Conservation (phyloP, 2,888 invertebrate genomes). For the Salticus scenicus region DNA sequence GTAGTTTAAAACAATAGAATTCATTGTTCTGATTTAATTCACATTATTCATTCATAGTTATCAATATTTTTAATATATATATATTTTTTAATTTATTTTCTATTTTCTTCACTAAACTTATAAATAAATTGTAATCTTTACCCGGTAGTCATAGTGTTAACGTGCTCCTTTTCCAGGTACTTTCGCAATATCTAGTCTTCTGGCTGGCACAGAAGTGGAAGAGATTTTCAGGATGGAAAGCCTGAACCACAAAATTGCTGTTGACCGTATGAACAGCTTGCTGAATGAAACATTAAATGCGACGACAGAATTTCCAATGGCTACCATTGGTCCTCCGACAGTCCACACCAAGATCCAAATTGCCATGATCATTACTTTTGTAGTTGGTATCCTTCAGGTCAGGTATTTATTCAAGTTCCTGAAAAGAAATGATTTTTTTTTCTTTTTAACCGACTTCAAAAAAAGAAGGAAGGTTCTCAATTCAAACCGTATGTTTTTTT, state of each 20-base stretch:
- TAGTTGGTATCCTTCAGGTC: constrained; percentile 63
- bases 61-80: too few species aligned
- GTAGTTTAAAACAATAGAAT: too few species aligned
- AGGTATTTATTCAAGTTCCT: constrained; percentile 29
- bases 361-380: constrained; percentile 63
- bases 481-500: too few species aligned
- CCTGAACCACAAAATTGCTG: constrained; percentile 27
- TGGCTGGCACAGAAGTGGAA: constrained; percentile 54
- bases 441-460: too few species aligned
- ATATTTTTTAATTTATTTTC: too few species aligned
- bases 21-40: too few species aligned
- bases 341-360: constrained; percentile 47
- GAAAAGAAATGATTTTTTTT: too few species aligned
- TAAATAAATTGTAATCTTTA: too few species aligned
- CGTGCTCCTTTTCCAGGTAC: constrained; percentile 38
- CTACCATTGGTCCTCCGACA: constrained; percentile 12
- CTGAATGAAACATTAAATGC: neutral
- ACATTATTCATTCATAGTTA: too few species aligned
- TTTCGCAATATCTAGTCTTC: constrained; percentile 64
- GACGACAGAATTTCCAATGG: neutral
- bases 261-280: neutral
- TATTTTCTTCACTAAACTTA: too few species aligned
- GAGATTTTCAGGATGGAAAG: constrained; percentile 37
- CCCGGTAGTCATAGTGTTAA: too few species aligned
- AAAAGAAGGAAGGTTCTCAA: too few species aligned